These are phyloP conservation scores for Spondyliosoma cantharus DNA, from an alignment of 2,797 vertebrate genomes.

Conservation along the genomic window DNA sequence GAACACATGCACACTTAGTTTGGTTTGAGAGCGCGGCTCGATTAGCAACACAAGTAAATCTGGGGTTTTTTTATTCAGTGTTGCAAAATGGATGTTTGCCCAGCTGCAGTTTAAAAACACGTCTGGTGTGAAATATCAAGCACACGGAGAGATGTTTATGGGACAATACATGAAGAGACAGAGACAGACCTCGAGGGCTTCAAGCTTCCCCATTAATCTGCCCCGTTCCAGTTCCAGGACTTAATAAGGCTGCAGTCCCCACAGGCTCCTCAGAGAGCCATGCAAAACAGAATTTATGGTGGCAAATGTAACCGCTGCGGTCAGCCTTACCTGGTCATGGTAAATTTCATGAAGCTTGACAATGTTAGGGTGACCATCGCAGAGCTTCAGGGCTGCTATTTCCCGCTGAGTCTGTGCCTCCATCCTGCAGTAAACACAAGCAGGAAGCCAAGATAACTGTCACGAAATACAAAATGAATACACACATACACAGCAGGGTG, in stretches of 20 bases:
- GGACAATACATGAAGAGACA: conserved; percentile 48
- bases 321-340: conserved; percentile 93
- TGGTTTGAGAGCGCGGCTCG: conserved; percentile 50
- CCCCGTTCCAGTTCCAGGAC: conserved; percentile 74
- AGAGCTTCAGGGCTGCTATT: conserved; percentile 95
- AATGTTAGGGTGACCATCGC: conserved; percentile 96
- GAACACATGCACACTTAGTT: conserved; percentile 45
- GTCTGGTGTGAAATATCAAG: conserved; percentile 51
- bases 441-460: conserved; percentile 25
- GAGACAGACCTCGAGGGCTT: conserved; percentile 51
- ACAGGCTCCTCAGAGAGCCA: conserved; percentile 34
- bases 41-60: conserved; percentile 62
- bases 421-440: conserved; percentile 86
- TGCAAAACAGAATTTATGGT: conserved; percentile 31
- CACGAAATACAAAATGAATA: conserved; percentile 35
- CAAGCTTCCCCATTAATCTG: conserved; percentile 70
- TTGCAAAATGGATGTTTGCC: conserved; percentile 48
- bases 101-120: conserved; percentile 68
- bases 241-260: conserved; percentile 67
- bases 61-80: conserved; percentile 49
- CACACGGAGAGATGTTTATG: conserved; percentile 52
- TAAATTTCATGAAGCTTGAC: conserved; percentile 96
- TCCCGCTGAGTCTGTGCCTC: conserved; percentile 97
- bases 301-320: background rate
- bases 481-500: background rate